Evolutionary conservation across 1,140 invertebrate genomes (phyloP).

Genomic region (Daktulosphaira vitifoliae): DNA sequence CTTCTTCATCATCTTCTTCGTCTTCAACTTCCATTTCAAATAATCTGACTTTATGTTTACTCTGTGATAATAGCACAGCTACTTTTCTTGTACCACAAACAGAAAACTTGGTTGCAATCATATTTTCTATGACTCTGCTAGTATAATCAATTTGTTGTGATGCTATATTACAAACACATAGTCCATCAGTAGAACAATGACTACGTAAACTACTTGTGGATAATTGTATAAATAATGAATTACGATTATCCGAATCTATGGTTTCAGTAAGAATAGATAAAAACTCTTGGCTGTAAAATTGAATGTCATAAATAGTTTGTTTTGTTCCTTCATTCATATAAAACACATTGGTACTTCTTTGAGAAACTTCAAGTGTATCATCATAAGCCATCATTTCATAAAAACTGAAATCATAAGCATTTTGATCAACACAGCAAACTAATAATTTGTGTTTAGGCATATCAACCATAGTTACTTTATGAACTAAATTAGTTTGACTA

Average conservation of each 20-base stretch:
- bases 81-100: conserved; percentile 83
- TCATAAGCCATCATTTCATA: conserved; percentile 25
- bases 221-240: conserved; percentile 57
- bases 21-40: conserved; percentile 88
- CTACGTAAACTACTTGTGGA: conserved; percentile 48
- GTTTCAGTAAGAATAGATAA: conserved; percentile 49
- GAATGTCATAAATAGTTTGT: conserved; percentile 53
- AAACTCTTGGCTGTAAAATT: conserved; percentile 72
- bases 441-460: conserved; percentile 23
- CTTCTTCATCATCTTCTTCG: conserved; percentile 70
- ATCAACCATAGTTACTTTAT: conserved; percentile 18
- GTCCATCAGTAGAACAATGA: conserved; percentile 40
- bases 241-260: conserved; percentile 43
- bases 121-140: conserved; percentile 56
- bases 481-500: neutral
- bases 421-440: neutral
- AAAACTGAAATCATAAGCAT: conserved; percentile 22
- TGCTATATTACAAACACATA: conserved; percentile 44
- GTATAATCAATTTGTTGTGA: conserved; percentile 46
- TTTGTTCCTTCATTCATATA: conserved; percentile 36
- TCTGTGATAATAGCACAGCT: conserved; percentile 73
- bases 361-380: neutral
- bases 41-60: conserved; percentile 66
- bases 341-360: conserved; percentile 33
- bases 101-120: conserved; percentile 61